Percentiles rank a stretch among this genome's conserved stretches.
Conservation (phyloP, 2,797 vertebrate species). For the Danio choprae region DNA sequence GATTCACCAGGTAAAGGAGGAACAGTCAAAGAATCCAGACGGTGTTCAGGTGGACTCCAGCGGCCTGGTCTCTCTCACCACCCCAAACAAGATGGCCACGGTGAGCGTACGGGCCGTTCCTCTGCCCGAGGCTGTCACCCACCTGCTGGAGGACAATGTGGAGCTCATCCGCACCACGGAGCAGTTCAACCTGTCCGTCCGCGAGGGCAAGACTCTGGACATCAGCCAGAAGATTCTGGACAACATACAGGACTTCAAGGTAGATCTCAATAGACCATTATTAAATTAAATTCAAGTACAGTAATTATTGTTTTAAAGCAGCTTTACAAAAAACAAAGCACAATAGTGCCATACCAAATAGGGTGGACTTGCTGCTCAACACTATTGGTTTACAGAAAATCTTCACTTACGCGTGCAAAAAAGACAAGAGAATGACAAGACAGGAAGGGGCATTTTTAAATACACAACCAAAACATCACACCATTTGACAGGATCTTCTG, state of each 20-base stretch:
- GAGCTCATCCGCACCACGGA: conserved; percentile 91
- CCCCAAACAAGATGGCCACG: conserved; percentile 88
- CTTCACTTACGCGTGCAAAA: too few relatives aligned
- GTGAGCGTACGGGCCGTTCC: conserved; percentile 87
- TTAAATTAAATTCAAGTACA: too few relatives aligned
- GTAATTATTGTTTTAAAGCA: too few relatives aligned
- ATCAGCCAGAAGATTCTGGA: conserved; percentile 81
- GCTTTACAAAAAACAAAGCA: too few relatives aligned
- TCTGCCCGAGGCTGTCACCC: conserved; percentile 87
- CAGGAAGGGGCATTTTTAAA: too few relatives aligned
- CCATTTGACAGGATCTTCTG: too few relatives aligned
- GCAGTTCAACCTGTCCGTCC: conserved; percentile 83
- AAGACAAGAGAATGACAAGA: too few relatives aligned
- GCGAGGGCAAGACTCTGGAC: conserved; percentile 81
- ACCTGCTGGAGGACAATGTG: conserved; percentile 86
- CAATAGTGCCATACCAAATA: too few relatives aligned
- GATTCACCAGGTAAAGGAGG: conserved; percentile 91
- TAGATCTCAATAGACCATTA: neutral
- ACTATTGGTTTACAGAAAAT: too few relatives aligned
- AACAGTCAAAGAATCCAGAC: conserved; percentile 82
- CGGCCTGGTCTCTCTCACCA: conserved; percentile 89
- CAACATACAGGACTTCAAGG: conserved; percentile 82
- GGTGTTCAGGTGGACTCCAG: conserved; percentile 84
- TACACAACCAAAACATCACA: too few relatives aligned
- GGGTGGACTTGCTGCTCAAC: too few relatives aligned